Evolutionary conservation across 2,888 invertebrate species (phyloP).

Genomic region (Acrobasis consociella): DNA sequence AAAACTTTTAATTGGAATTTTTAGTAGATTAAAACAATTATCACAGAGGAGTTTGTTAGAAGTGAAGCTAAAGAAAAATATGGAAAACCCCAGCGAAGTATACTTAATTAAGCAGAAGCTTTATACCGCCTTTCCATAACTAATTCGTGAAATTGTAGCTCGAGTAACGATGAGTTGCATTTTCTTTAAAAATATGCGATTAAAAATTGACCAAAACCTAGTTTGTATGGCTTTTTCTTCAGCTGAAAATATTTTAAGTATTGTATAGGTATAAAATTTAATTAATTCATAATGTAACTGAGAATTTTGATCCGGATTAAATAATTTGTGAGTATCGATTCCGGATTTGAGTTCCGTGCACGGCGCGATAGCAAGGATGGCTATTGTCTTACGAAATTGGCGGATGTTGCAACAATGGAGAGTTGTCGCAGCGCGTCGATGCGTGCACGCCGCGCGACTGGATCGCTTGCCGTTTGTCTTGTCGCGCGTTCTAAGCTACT

Average conservation of each 20-base stretch:
- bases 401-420: constrained; percentile 52
- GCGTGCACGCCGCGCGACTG: constrained; percentile 35
- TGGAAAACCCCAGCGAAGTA: constrained; percentile 30
- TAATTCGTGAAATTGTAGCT: constrained; percentile 7
- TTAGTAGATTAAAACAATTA: constrained; percentile 74
- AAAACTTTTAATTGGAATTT: constrained; percentile 74
- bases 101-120: constrained; percentile 30
- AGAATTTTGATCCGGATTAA: constrained; percentile 40
- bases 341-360: constrained; percentile 47
- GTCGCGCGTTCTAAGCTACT: constrained; percentile 27
- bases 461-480: constrained; percentile 30
- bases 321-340: constrained; percentile 53
- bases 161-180: too few relatives aligned
- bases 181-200: too few relatives aligned
- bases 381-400: constrained; percentile 63
- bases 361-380: constrained; percentile 45
- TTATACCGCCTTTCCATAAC: constrained; percentile 29
- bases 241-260: too few relatives aligned
- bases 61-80: constrained; percentile 53
- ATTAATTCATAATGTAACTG: too few relatives aligned
- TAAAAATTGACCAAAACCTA: too few relatives aligned
- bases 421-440: constrained; percentile 53
- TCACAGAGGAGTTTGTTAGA: constrained; percentile 56
- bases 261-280: too few relatives aligned
- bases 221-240: too few relatives aligned